Evolutionary conservation across 2,797 vertebrate genomes (phyloP).

Genomic region (Petrocephalus sullivani): DNA sequence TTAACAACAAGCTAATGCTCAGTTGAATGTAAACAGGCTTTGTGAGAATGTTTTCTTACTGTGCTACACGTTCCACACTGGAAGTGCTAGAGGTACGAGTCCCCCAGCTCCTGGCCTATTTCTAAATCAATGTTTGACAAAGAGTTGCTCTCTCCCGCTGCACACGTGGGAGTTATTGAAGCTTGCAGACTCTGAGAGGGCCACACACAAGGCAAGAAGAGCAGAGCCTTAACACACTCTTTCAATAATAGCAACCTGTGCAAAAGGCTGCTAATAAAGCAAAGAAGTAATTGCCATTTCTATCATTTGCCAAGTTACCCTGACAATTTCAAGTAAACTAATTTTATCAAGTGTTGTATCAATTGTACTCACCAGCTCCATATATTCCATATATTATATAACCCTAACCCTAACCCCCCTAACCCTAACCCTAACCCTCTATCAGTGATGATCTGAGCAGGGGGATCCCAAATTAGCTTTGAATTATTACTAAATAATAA

Average conservation of each 20-base stretch:
- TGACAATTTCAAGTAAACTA: not conserved
- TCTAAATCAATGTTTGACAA: slow-evolving; percentile 65
- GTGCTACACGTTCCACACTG: slow-evolving; percentile 40
- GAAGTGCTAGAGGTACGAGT: slow-evolving; percentile 41
- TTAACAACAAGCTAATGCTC: slow-evolving; percentile 38
- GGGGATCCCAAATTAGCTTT: too few relatives aligned
- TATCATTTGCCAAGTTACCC: not conserved
- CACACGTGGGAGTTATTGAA: slow-evolving; percentile 48
- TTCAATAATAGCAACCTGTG: slow-evolving; percentile 42
- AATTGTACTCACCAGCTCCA: not conserved
- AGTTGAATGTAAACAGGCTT: slow-evolving; percentile 30
- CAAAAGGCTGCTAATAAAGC: slow-evolving; percentile 33
- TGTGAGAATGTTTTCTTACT: slow-evolving; percentile 30
- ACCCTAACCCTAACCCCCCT: too few relatives aligned
- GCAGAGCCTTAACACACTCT: slow-evolving; percentile 37
- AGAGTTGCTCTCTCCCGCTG: slow-evolving; percentile 49
- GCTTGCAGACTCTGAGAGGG: slow-evolving; percentile 43
- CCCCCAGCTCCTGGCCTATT: slow-evolving; percentile 60
- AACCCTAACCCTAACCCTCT: too few relatives aligned
- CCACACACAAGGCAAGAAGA: slow-evolving; percentile 50
- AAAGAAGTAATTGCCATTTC: not conserved
- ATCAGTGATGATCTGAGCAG: too few relatives aligned
- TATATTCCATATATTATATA: not conserved
- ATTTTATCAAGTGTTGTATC: not conserved
- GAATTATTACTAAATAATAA: too few relatives aligned